Conservation (phyloP, 2,113 vertebrate genomes). For the Psilopogon haemacephalus region DNA sequence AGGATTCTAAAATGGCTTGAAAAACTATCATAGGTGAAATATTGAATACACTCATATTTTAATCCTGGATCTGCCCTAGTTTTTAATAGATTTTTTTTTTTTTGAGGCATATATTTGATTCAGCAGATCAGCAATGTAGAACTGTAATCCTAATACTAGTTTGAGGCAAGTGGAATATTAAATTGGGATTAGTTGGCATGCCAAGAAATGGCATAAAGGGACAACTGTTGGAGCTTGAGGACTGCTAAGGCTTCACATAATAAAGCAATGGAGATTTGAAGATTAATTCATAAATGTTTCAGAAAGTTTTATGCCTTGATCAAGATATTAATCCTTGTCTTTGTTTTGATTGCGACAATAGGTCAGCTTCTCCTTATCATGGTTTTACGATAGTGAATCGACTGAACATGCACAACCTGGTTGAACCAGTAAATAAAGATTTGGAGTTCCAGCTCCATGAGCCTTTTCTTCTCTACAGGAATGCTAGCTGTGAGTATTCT, state of each 20-base stretch:
- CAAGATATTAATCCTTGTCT: neutral
- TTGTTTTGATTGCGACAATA: slow-evolving; percentile 67
- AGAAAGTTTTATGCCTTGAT: neutral
- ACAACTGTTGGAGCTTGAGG: neutral
- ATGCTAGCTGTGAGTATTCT: slow-evolving; percentile 84
- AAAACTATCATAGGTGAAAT: neutral
- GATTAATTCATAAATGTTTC: neutral
- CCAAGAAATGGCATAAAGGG: neutral
- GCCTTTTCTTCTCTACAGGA: slow-evolving; percentile 96
- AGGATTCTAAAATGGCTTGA: neutral
- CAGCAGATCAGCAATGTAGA: neutral
- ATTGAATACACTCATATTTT: neutral
- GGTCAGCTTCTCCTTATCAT: slow-evolving; percentile 93
- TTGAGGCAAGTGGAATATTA: neutral
- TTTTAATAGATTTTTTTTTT: neutral
- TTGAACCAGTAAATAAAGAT: slow-evolving; percentile 98
- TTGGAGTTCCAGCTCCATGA: slow-evolving; percentile 97
- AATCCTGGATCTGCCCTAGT: neutral
- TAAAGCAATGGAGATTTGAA: neutral
- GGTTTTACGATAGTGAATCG: slow-evolving; percentile 99
- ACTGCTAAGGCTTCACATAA: neutral
- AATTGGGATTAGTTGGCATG: neutral
- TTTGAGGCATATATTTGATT: neutral
- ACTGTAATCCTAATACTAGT: neutral
- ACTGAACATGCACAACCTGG: slow-evolving; percentile 91